Evolutionary conservation across 2,797 vertebrate genomes (phyloP), one percentile per base, ranked within the genome.

Genomic region (Acanthiza pusilla): DNA sequence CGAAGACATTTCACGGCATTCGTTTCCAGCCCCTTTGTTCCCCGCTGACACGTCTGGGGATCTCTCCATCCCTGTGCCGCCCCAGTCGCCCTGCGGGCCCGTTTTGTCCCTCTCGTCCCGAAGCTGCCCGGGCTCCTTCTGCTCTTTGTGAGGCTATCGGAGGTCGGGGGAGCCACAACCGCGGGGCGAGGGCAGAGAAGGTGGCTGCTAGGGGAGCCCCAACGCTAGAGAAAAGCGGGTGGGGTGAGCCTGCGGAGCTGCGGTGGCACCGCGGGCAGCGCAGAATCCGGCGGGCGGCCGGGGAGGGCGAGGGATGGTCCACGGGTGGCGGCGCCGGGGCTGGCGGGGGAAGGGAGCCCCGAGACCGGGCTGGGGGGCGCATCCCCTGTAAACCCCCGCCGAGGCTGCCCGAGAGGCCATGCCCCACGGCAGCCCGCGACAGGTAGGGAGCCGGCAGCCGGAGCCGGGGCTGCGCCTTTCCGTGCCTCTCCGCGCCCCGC

Each of bases 21-120:
- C 65, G 72, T 85, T 78, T 32, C 30, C 84, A 89, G 54, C 8
- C 48, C 80, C 65, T 95, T 94, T 96, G 93, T 95, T 88, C 74
- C 65, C 57, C 16, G 43, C 79, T 61, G 77, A 40, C 62, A 11
- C 29, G 55, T 11, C 89, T 38, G 72, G 50, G n/a, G 73, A 81
- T 34, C 32, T 81, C 70, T 45, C 43, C 42, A 38, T 55, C 73
- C 53, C 55, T 11, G n/a, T 16, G 55, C 25, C 23, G 25, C 34
- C 29, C 7, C 36, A 25, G 66, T 51, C 15, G 10, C 55, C 27
- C 13, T 5, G 40, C 9, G 26, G 25, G n/a, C 14, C 29, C 21
- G 27, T 32, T 76, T 38, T 32, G 43, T 54, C 38, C 38, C 34
- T 17, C 34, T 71, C 10, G 16, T 21, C 27, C 30, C 34, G 11